A percentile compares a stretch with the other conserved stretches of the same genome.
Evolutionary conservation across 2,888 invertebrate genomes (phyloP).

Genomic region (Drosophila fungiperda): DNA sequence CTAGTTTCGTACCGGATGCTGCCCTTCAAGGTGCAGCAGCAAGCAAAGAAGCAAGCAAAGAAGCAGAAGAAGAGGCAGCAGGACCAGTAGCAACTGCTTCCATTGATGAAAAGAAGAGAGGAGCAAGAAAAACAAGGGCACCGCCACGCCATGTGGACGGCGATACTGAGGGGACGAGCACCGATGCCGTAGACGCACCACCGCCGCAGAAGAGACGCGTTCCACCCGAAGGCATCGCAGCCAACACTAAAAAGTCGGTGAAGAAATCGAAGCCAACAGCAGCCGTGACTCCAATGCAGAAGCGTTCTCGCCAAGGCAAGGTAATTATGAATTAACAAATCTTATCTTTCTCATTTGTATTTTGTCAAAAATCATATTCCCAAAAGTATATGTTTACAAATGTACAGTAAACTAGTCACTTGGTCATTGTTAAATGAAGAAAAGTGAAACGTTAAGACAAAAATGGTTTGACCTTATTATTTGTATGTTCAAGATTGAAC

Average conservation of each 20-base stretch:
- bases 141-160: slow-evolving; percentile 84
- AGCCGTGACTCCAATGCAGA: slow-evolving; percentile 74
- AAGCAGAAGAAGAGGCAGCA: slow-evolving; percentile 18
- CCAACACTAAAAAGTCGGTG: slow-evolving; percentile 36
- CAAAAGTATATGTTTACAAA: neutral
- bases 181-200: slow-evolving; percentile 38
- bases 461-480: neutral
- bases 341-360: neutral
- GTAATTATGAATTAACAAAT: neutral
- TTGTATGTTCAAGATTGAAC: neutral
- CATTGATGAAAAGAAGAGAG: slow-evolving; percentile 71
- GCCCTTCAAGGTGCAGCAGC: neutral
- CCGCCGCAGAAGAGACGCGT: slow-evolving; percentile 78
- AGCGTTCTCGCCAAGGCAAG: slow-evolving; percentile 48
- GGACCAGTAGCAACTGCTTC: neutral
- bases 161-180: slow-evolving; percentile 75
- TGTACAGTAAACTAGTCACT: neutral
- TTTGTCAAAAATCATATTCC: neutral
- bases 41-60: slow-evolving; percentile 13
- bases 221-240: slow-evolving; percentile 67
- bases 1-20: neutral
- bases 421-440: neutral
- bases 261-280: slow-evolving; percentile 76
- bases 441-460: neutral
- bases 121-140: slow-evolving; percentile 91